Percentiles rank a stretch among this genome's conserved stretches.
phyloP scores from a whole-genome alignment of 1,140 invertebrate species.

The Meloidogyne hapla region DNA sequence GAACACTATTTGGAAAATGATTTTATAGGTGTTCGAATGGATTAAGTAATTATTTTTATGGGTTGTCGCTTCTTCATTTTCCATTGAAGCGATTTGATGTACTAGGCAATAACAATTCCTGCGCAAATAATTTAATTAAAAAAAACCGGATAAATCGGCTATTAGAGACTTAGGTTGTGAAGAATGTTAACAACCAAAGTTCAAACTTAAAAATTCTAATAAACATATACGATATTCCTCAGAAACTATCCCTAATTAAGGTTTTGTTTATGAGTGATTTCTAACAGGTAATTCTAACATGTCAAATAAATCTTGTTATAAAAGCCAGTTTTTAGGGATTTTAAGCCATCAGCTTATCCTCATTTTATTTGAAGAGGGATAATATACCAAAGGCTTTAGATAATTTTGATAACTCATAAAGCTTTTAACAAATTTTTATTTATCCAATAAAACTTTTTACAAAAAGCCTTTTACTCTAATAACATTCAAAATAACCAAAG shows the following conservation, averaged over 20 bases:
- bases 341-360: no score
- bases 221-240: neutral
- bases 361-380: no score
- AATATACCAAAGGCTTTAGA: no score
- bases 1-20: neutral
- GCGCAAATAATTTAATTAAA: neutral
- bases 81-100: neutral
- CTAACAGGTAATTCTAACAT: no score
- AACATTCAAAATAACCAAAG: neutral
- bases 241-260: no score
- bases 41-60: neutral
- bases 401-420: no score
- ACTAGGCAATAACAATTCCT: neutral
- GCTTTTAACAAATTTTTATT: no score
- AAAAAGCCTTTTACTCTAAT: no score
- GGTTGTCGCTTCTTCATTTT: neutral
- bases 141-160: neutral
- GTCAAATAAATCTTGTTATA: no score
- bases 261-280: no score
- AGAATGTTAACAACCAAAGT: neutral
- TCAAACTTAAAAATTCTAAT: neutral
- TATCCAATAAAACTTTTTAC: no score
- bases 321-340: no score
- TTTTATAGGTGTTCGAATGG: constrained; percentile 7
- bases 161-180: neutral